Evolutionary conservation across 2,113 vertebrate genomes (phyloP), one percentile per base, ranked within the genome.

Genomic region (Castor canadensis): DNA sequence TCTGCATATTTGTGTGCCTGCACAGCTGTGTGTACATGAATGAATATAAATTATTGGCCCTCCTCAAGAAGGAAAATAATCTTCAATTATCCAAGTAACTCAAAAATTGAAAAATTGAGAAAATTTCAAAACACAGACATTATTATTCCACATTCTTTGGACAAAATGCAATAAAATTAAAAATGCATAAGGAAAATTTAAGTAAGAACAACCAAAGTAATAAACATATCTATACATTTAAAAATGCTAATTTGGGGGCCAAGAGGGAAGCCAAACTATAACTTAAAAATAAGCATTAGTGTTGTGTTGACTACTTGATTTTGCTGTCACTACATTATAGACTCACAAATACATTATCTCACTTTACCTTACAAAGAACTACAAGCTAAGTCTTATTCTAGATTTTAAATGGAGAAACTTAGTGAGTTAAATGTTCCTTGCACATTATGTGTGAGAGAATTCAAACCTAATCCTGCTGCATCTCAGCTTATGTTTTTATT

Each of bases 141-240:
- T 75, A 38, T 64, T 88, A 79, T 32, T 19, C 7, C 24, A 79
- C 1, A 75, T 35, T 87, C 11, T 91, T 45, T 75, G 32, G 38
- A 9, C 22, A 80, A 95, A 94, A 89, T 52, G 26, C 7, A 76
- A n/a, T 52, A 79, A 64, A 92, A 60, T 40, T 38, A 30, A n/a
- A 90, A 96, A 90, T 54, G 9, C 45, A 52, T n/a, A 82, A 84
- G 38, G 82, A 87, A 58, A 79, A n/a, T 84, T 75, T 38, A 85
- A 94, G 58, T 7, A 43, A 92, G n/a, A 89, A 54, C 22, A 66
- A 47, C 32, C 30, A 89, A 75, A 84, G 30, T 24, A 89, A 87
- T 0, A 87, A 26, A 87, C 9, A 30, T 3, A n/a, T n/a, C n/a
- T n/a, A n/a, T n/a, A n/a, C n/a, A n/a, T n/a, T n/a, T n/a, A n/a